Percentiles rank a stretch among this genome's conserved stretches.
Evolutionary conservation across 2,888 invertebrate species (phyloP).

Genomic region (Scelioninae gen. 1): DNA sequence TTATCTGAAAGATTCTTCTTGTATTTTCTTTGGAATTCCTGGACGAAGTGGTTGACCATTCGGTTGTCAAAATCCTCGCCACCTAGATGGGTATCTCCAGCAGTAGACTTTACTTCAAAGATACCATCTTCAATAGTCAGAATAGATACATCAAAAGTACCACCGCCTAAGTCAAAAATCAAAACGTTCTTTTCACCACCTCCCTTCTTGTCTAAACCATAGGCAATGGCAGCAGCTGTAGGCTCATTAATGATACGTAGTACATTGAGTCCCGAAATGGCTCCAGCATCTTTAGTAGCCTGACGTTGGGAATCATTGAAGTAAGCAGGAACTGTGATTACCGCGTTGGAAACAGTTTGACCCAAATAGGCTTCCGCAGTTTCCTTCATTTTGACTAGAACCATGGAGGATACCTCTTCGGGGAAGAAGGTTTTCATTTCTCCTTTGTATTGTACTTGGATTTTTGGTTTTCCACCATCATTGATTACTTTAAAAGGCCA

Average conservation of each 20-base stretch:
- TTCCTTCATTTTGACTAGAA: constrained; percentile 86
- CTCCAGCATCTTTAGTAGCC: constrained; percentile 83
- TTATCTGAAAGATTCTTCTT: constrained; percentile 85
- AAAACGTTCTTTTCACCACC: constrained; percentile 98
- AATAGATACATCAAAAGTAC: constrained; percentile 94
- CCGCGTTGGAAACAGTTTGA: constrained; percentile 85
- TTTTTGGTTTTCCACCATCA: constrained; percentile 83
- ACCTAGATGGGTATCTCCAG: constrained; percentile 87
- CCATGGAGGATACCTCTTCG: constrained; percentile 87
- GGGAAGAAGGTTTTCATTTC: constrained; percentile 86
- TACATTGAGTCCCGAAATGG: constrained; percentile 89
- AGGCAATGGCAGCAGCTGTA: constrained; percentile 91
- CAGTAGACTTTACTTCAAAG: constrained; percentile 89
- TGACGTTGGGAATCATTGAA: constrained; percentile 96
- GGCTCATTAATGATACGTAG: constrained; percentile 88
- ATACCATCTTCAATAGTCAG: constrained; percentile 89
- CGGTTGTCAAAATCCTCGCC: constrained; percentile 87
- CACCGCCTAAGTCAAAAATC: constrained; percentile 99
- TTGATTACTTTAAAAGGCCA: constrained; percentile 86
- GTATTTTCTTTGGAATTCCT: constrained; percentile 86
- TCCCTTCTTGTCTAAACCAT: constrained; percentile 94
- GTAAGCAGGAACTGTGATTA: constrained; percentile 89
- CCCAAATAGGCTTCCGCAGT: constrained; percentile 86
- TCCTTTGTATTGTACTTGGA: constrained; percentile 86
- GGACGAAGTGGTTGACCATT: constrained; percentile 86